Base-by-base conservation (phyloP, 2,113 vertebrate species). In the Delphinus delphis region DNA sequence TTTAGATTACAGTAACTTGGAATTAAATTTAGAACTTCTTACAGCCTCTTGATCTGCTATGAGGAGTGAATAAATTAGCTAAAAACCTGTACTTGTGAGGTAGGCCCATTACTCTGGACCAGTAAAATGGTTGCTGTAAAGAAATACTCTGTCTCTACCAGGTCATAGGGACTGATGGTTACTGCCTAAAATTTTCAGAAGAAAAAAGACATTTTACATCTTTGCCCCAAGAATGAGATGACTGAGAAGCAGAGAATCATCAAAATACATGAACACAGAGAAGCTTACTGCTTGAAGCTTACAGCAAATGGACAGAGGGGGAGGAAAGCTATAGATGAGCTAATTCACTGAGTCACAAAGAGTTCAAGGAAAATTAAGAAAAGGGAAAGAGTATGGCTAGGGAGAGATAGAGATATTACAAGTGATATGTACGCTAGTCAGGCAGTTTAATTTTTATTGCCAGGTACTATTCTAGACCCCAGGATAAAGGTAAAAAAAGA, bases 1-100 rank as follows among this genome's bases (percentile, higher is more conserved):
- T 85, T 97, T 85, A 79, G 50, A 79, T 93, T 44, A 79, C 3
- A 80, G 11, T 76, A 95, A 92, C 20, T 84, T 86, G 6, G 14
- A 92, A 71, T 91, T 81, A 44, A 93, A 62, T 91, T 90, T 90
- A 88, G 82, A 93, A 68, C 55, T 53, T 80, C 23, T 92, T 88
- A 33, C 33, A 90, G 73, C 25, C 5, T 94, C 58, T 76, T 81
- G 20, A 79, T 85, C 62, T 89, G 23, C 44, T 80, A 14, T 76
- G n/a, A 93, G 76, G 55, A 93, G 33, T 87, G 21, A 88, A 70
- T 89, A 80, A 70, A 76, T 60, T 82, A 38, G 21, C 88, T 94
- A 74, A 80, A 96, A 77, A 23, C 12, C 38, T 83, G n/a, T 74
- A 44, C 44, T 95, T 91, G 10, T 28, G 65, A 85, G 26, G 53